Base-by-base conservation (phyloP, 2,888 invertebrate genomes). In the Drosophila pegasa region DNA sequence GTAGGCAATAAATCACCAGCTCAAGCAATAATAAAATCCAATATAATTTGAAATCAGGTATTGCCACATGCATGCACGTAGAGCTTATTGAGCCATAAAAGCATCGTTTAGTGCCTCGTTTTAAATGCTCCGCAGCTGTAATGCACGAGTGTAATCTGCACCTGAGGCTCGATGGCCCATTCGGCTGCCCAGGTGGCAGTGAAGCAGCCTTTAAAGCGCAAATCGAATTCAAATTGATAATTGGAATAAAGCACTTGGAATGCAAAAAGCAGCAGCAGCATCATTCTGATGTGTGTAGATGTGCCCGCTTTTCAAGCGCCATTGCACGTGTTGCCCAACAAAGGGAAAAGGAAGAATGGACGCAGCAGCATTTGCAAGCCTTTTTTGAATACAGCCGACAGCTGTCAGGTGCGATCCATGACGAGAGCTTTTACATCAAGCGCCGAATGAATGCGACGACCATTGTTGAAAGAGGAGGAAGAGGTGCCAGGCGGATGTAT, bases 171-270 rank as follows among this genome's bases (percentile, higher is more conserved):
- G 18, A 38, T 27, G 27, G 47, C 20, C 35, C 51, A 48, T 18
- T 58, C 40, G 37, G 27, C 9, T 56, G 50, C 35, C 41, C 54
- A 35, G 31, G 33, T 45, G 47, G 55, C 43, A 33, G 35, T 50
- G 45, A 41, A 61, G 41, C 20, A 45, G 62, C 58, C 14, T 47
- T 85, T 81, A 82, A 87, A 81, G 60, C 79, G 70, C 37, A 76
- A 86, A 86, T 86, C 83, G 70, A 82, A 88, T 82, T 74, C 61
- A 64, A 71, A 88, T 86, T 88, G 87, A 80, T 82, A 88, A 88
- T 82, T 79, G 80, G 83, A 71, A 73, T 82, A 71, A 79, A 78
- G 62, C 61, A 60, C 55, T 64, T 37, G 41, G n/a, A 59, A 20
- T 55, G 29, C 40, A 57, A 48, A 80, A 78, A 54, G 5, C 35